Conservation (phyloP, 2,888 invertebrate species). For the Ypsolopha scabrella region DNA sequence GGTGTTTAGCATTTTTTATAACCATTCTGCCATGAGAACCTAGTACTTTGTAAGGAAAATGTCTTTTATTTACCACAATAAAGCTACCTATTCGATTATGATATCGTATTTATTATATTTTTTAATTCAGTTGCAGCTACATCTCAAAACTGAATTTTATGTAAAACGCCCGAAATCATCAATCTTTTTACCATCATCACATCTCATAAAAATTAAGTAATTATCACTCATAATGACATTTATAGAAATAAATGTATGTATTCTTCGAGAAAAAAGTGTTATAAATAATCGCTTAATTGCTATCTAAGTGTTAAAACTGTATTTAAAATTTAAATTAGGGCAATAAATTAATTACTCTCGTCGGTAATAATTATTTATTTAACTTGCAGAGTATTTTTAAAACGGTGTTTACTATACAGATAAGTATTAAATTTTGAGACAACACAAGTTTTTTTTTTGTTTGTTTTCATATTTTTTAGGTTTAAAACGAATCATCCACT, state of each 20-base stretch:
- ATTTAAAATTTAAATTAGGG: not conserved
- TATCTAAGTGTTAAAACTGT: not conserved
- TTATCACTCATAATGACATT: not conserved
- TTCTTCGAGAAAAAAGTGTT: not conserved
- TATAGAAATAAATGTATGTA: not conserved
- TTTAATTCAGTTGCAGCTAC: too few relatives aligned
- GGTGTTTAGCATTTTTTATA: constrained; percentile 44
- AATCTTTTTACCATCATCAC: too few relatives aligned
- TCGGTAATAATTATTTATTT: not conserved
- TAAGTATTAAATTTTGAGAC: too few relatives aligned
- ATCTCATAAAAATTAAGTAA: too few relatives aligned
- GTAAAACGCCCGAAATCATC: too few relatives aligned
- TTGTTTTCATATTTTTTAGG: too few relatives aligned
- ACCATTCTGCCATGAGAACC: constrained; percentile 40
- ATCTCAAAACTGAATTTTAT: too few relatives aligned
- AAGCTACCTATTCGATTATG: too few relatives aligned
- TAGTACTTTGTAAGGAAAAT: constrained; percentile 27
- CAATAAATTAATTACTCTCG: constrained; percentile 1
- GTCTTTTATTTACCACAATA: too few relatives aligned
- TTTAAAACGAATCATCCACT: too few relatives aligned
- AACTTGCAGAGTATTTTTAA: not conserved
- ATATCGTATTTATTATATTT: too few relatives aligned
- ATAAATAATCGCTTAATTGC: not conserved
- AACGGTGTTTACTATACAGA: not conserved
- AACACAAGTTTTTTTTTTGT: too few relatives aligned